Evolutionary conservation across 1,140 invertebrate genomes (phyloP), one percentile per base, ranked within the genome.

Genomic region (Lordiphosa stackelbergi): DNA sequence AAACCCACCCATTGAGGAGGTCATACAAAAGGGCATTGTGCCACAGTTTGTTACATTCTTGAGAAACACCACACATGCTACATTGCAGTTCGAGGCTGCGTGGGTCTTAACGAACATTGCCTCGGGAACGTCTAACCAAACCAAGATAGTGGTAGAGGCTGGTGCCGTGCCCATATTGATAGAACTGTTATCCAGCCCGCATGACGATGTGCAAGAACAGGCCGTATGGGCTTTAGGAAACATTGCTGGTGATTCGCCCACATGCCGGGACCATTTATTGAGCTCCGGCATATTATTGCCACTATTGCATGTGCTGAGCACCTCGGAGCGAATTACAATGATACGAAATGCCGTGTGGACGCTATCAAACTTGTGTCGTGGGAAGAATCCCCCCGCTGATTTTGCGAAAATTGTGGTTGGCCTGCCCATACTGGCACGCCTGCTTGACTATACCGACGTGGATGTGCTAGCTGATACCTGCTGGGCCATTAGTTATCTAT

Each of bases 101-200:
- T 99, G 97, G 97, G 96, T 97, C 43, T 88, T 99, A 60, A 99
- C 97, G 46, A 99, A 99, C 88, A 98, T 99, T 73, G 97, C 97
- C 2, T 98, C 96, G 3, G 97, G 97, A n/a, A 98, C 96, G 13
- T 97, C 96, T 11, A 90, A 93, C 55, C 97, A 99, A 89, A 99
- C 97, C 3, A 91, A 93, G 53, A 94, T 96, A 73, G 97, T 99
- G 1, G 95, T 99, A 70, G 95, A 97, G 72, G 95, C 96, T 35
- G 96, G 96, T 40, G 97, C 97, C 22, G 96, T 99, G 40, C 95
- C 95, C 11, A 94, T 97, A 71, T 97, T 99, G 85, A 96, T 99
- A 69, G 89, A 91, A 24, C 90, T 99, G 24, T 89, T 98, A 16
- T 89, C 88, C 31, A 94, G 94, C 57, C 90, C 93, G n/a, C 93